Conservation (phyloP, 30 jellyfish, hydroid and myxozoan species). For the Catostylus mosaicus region DNA sequence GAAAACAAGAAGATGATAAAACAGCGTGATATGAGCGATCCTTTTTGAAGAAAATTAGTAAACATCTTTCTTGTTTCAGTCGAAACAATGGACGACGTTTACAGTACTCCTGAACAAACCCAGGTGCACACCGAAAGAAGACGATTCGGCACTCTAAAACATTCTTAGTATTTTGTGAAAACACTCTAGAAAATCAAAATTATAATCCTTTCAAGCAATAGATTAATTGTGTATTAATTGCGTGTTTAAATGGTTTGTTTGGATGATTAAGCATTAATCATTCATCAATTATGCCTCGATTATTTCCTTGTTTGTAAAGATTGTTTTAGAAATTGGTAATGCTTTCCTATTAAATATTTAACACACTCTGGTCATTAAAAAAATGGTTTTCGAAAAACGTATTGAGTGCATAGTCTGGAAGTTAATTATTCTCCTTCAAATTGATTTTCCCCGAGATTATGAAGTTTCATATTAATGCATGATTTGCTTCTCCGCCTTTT, state of each 20-base stretch:
- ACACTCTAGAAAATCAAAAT: slow-evolving; percentile 64
- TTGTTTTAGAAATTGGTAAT: slow-evolving; percentile 51
- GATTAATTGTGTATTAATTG: slow-evolving; percentile 80
- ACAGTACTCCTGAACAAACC: slow-evolving; percentile 25
- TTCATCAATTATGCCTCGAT: slow-evolving; percentile 64
- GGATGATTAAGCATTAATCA: slow-evolving; percentile 69
- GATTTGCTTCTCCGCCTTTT: slow-evolving; percentile 66
- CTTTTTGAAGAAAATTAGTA: slow-evolving; percentile 34
- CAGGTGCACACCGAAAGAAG: slow-evolving; percentile 55
- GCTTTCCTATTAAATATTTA: slow-evolving; percentile 57
- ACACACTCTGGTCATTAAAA: slow-evolving; percentile 14
- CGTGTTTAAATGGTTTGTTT: slow-evolving; percentile 77
- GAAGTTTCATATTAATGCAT: slow-evolving; percentile 49
- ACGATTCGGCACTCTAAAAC: slow-evolving; percentile 57
- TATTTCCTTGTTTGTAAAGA: slow-evolving; percentile 63
- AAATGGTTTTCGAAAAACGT: slow-evolving; percentile 39
- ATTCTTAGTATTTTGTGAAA: slow-evolving; percentile 44
- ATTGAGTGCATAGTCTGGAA: slow-evolving; percentile 52
- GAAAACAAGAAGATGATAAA: slow-evolving; percentile 23
- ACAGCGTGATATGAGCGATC: slow-evolving; percentile 53
- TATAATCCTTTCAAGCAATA: slow-evolving; percentile 67
- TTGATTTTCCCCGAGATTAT: slow-evolving; percentile 48
- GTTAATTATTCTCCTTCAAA: slow-evolving; percentile 52
- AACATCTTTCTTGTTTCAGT: slow-evolving; percentile 53
- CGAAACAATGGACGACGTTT: slow-evolving; percentile 37